These are phyloP conservation scores for Drosophila pegasa DNA, from an alignment of 2,888 invertebrate species.

Conservation along the genomic window DNA sequence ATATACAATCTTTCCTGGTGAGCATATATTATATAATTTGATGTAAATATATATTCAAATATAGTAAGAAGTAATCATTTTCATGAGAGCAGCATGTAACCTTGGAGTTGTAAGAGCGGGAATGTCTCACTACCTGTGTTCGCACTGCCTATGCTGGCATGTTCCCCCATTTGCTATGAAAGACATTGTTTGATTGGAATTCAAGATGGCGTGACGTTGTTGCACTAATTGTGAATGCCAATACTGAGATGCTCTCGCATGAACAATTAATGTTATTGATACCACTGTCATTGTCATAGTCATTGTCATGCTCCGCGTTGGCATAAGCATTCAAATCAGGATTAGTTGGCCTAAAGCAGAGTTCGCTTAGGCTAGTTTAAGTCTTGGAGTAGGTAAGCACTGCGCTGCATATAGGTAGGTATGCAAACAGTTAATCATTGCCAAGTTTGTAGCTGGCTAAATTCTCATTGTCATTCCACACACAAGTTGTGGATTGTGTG, in stretches of 20 bases:
- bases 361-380: not conserved
- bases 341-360: not conserved
- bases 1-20: no score
- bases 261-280: no score
- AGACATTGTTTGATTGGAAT: no score
- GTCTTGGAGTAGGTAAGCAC: not conserved
- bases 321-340: not conserved
- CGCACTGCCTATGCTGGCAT: no score
- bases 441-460: constrained; percentile 3
- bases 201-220: no score
- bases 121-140: not conserved
- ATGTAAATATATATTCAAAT: no score
- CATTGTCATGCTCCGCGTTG: not conserved
- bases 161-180: no score
- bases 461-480: constrained; percentile 33
- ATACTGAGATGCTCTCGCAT: no score
- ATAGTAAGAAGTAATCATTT: not conserved
- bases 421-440: not conserved
- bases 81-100: no score
- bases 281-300: not conserved
- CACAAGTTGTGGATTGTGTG: constrained; percentile 25
- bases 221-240: no score
- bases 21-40: no score
- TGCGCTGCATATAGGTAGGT: not conserved
- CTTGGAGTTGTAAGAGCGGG: not conserved